Base-by-base conservation (phyloP, 2,797 vertebrate species). In the Neostethus bicornis region DNA sequence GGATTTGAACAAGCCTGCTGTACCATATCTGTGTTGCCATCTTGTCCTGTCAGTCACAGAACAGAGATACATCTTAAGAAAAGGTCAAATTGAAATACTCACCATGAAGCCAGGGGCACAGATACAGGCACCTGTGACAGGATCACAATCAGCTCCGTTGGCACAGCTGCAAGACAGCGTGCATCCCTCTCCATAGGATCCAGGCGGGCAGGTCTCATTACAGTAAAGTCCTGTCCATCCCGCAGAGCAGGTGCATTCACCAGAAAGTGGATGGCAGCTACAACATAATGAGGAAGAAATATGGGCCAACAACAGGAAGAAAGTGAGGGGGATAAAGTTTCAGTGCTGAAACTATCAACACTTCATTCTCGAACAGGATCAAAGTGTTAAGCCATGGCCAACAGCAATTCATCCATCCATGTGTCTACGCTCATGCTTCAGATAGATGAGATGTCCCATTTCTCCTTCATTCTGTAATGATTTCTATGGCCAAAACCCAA, bases 221-320 rank as follows among this genome's bases (percentile, higher is more conserved):
- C 97, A 99, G 91, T 95, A 95, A 49, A 91, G 92, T 28, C 97
- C 97, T 14, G 94, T 92, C 96, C 96, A 99, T 85, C 97, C 97
- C 0, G 92, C 90, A 63, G 91, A 91, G 88, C 97, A 99, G 66
- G 92, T 92, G 77, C 97, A 99, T 72, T 95, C 96, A 74, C 97
- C 97, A 44, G 96, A 96, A 73, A 99, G 90, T 0, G 97, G 97
- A 70, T 99, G 97, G 90, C 97, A 99, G 84, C 97, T 99, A 56
- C 58, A 73, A 68, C 72, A 70, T 75, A 77, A 86, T 61, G 56
- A 83, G 66, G 70, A 43, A 58, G 23, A 83, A 57, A 73, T 56
- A 83, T 74, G 41, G 55, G 48, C 70, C 49, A 61, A 75, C 68
- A 69, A 69, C 39, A 60, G 54, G 54, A 51, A 67, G 45, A 70